Evolutionary conservation across 2,888 invertebrate species (phyloP).

Genomic region (Dryomyza anilis): DNA sequence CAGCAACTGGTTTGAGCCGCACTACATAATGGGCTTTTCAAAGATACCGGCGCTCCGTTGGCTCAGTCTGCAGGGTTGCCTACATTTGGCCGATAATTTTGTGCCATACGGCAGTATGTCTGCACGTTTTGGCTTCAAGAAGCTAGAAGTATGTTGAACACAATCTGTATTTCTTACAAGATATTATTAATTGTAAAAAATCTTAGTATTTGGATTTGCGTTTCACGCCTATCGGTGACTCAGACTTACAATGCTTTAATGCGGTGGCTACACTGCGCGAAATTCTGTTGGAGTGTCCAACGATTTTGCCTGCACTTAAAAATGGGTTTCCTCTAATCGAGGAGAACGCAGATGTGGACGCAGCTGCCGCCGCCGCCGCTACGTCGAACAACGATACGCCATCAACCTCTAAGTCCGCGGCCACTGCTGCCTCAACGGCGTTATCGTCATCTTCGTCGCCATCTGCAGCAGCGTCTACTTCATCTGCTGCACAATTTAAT

Average conservation of each 20-base stretch:
- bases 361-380: background rate
- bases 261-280: constrained; percentile 63
- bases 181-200: background rate
- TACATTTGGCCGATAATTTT: constrained; percentile 71
- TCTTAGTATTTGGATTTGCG: constrained; percentile 64
- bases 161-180: background rate
- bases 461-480: background rate
- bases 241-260: constrained; percentile 67
- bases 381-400: background rate
- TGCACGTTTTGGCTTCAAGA: constrained; percentile 70
- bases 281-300: constrained; percentile 63
- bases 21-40: constrained; percentile 74
- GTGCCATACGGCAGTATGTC: constrained; percentile 79
- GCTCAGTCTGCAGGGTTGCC: constrained; percentile 70
- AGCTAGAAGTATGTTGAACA: constrained; percentile 47
- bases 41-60: constrained; percentile 70
- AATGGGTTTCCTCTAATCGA: background rate
- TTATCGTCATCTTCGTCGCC: constrained; percentile 1
- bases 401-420: background rate
- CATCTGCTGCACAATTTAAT: background rate
- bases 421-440: constrained; percentile 1
- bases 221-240: constrained; percentile 66
- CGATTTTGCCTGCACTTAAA: background rate
- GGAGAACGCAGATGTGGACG: background rate
- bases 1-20: constrained; percentile 77